Evolutionary conservation across 2,113 vertebrate species (phyloP), one percentile per base, ranked within the genome.

Genomic region (Scophthalmus maximus): DNA sequence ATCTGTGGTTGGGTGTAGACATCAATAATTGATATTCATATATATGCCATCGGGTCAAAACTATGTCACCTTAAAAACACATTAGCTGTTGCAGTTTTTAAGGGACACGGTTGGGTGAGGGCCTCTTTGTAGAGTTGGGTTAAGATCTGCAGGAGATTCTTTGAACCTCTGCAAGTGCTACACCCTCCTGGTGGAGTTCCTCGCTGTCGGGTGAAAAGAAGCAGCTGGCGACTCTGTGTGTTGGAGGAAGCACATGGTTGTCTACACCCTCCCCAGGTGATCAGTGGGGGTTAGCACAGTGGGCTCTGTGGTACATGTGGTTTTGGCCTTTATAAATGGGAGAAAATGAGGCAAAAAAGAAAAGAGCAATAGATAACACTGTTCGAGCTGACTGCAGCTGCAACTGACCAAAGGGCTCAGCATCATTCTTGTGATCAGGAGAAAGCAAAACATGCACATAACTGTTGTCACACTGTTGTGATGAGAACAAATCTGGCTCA

Each of bases 151-250:
- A 30, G 68, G 73, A 68, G 47, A 40, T 49, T 51, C 59, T 77
- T 49, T 77, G 60, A 82, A 79, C 46, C 75, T 65, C 69, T 50
- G 66, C 22, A 6, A 68, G 69, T 4, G 29, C 38, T 22, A 36
- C 53, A 40, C 22, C 44, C 64, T 67, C 47, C 70, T 10, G 18
- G 59, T 59, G 51, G 52, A 75, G 56, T 36, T 36, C 52, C 50
- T 72, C 4, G 1, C 68, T 80, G 76, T 80, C 72, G 61, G 73
- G 47, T 70, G 71, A 86, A 78, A 83, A 26, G 68, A 79, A 81
- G 55, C 85, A 90, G 76, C 73, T 68, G 79, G 64, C 40, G 73
- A 55, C 66, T 75, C 68, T 53, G 38, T 52, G 62, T 51, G 79
- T 29, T 1, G 29, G 49, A 57, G 77, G 58, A 70, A 42, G 66